Base-by-base conservation (phyloP, 2,797 vertebrate species). In the Hippoglossus hippoglossus region DNA sequence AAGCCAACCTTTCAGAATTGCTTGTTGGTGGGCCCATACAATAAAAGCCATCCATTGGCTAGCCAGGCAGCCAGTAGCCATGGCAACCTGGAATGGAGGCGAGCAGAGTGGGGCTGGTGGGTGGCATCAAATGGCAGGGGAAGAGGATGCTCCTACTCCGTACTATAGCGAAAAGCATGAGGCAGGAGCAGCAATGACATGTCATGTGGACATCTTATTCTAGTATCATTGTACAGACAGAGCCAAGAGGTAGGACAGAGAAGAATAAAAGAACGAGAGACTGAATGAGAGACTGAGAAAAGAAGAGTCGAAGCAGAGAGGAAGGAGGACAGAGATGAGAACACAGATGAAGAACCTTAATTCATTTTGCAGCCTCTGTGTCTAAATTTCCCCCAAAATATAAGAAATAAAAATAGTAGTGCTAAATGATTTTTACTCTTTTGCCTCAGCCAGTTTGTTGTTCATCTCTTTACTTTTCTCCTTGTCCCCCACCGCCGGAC, bases 381-480 rank as follows among this genome's bases (percentile, higher is more conserved):
- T 91, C 91, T 83, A 61, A 73, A 73, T 53, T 65, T 62, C 46
- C 83, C 66, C 50, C 44, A 64, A 73, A 85, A 75, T 11, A 81
- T 1, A 87, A 82, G 67, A 89, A 92, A 84, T 50, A 80, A 91
- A 90, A 85, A 71, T 34, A 89, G 94, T 96, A 95, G 94, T 87
- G 89, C 93, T 92, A 78, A 94, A 94, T 95, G 95, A 93, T 95
- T 96, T 97, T 98, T 98, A 99, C 97, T 99, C 98, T 98, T 99
- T 99, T 75, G 98, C 98, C 94, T 99, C 98, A 94, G 98, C 98
- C 96, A 99, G 96, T 96, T 99, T 99, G 97, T 99, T 99, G 97
- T 99, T 99, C 94, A 98, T 97, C 97, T 99, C 97, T 96, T 98
- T 97, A 93, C 96, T 97, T 95, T 97, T 98, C 96, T 98, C 97